Evolutionary conservation across 2,888 invertebrate genomes (phyloP).

Genomic region (Melipona beecheii): DNA sequence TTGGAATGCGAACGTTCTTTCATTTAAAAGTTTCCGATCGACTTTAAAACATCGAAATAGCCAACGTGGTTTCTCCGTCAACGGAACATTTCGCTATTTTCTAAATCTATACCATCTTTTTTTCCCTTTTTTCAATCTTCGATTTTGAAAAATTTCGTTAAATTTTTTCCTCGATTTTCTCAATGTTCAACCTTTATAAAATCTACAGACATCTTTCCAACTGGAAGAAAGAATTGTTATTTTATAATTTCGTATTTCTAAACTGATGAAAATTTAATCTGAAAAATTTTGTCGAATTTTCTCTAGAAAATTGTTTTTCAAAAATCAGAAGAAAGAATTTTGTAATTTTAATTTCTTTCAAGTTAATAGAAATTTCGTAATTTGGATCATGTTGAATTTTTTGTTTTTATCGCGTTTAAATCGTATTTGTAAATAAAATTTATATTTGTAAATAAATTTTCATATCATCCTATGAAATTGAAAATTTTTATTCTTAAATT

Average conservation of each 20-base stretch:
- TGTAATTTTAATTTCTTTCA: too few relatives aligned
- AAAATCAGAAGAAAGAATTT: too few relatives aligned
- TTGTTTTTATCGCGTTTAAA: too few relatives aligned
- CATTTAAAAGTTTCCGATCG: slow-evolving; percentile 31
- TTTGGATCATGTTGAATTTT: too few relatives aligned
- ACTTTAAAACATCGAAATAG: slow-evolving; percentile 5
- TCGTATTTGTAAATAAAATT: too few relatives aligned
- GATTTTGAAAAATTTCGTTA: not conserved
- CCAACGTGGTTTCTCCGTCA: not conserved
- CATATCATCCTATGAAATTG: too few relatives aligned
- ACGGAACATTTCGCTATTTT: slow-evolving; percentile 6
- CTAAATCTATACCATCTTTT: not conserved
- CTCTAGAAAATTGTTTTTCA: not conserved
- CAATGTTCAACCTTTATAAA: not conserved
- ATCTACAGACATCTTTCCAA: not conserved
- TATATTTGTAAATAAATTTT: too few relatives aligned
- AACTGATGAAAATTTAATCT: not conserved
- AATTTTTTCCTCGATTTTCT: not conserved
- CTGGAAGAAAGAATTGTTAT: not conserved
- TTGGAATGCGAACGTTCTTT: slow-evolving; percentile 18
- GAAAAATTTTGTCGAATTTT: not conserved
- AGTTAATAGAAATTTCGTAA: too few relatives aligned
- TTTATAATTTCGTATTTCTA: not conserved
- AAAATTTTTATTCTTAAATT: too few relatives aligned
- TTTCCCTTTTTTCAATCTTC: not conserved